These are phyloP conservation scores for Pholis gunnellus DNA, from an alignment of 2,113 vertebrate genomes.

Conservation along the genomic window DNA sequence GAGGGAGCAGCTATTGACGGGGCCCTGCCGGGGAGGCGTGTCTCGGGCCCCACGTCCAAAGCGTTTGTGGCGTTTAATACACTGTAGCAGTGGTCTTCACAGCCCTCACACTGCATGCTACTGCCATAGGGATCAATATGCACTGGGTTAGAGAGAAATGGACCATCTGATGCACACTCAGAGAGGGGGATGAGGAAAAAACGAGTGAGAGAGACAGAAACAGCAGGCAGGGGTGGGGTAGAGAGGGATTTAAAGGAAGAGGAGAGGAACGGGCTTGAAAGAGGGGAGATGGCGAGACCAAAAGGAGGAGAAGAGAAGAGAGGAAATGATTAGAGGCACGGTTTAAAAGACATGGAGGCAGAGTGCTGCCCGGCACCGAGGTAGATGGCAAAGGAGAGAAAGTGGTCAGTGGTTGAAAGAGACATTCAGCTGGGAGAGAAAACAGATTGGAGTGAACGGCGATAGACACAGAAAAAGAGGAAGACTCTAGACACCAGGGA, in stretches of 20 bases:
- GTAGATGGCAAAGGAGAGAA: constrained; percentile 65
- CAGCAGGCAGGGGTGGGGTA: constrained; percentile 60
- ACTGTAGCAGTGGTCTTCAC: constrained; percentile 81
- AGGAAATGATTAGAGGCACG: constrained; percentile 72
- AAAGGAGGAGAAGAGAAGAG: constrained; percentile 49
- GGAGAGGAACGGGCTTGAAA: constrained; percentile 52
- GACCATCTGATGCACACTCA: constrained; percentile 82
- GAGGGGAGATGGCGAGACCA: constrained; percentile 53
- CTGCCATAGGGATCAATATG: constrained; percentile 82
- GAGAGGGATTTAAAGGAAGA: constrained; percentile 56
- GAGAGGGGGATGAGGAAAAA: constrained; percentile 69
- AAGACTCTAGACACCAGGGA: constrained; percentile 77
- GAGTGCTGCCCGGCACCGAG: constrained; percentile 51
- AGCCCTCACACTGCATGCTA: constrained; percentile 78
- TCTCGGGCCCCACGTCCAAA: constrained; percentile 82
- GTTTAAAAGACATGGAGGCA: constrained; percentile 72
- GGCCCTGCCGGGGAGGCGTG: constrained; percentile 81
- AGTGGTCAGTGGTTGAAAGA: constrained; percentile 77
- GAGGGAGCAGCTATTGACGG: constrained; percentile 84
- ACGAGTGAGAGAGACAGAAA: constrained; percentile 55
- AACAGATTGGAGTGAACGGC: constrained; percentile 73
- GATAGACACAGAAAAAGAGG: constrained; percentile 77
- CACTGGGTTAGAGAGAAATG: constrained; percentile 82
- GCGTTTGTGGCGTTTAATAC: constrained; percentile 87
- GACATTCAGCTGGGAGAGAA: constrained; percentile 79